Percentiles rank a stretch among this genome's conserved stretches.
phyloP scores from a whole-genome alignment of 1,140 invertebrate species.

The Meloidogyne chitwoodi region DNA sequence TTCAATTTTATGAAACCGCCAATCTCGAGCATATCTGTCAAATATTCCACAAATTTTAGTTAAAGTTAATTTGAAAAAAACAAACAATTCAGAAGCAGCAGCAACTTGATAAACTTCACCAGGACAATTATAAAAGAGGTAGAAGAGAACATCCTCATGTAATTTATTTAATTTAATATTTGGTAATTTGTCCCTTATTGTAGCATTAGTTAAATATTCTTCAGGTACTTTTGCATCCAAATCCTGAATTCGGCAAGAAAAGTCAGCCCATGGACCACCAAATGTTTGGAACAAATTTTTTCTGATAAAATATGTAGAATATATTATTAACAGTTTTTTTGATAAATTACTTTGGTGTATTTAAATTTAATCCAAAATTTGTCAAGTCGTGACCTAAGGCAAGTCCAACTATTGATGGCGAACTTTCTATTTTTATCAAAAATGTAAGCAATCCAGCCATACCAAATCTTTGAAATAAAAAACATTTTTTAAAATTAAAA shows the following conservation, averaged over 20 bases:
- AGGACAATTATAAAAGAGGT: constrained; percentile 97
- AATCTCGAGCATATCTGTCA: constrained; percentile 82
- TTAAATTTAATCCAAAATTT: constrained; percentile 91
- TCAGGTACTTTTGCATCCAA: constrained; percentile 90
- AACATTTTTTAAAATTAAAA: background rate
- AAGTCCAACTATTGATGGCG: constrained; percentile 70
- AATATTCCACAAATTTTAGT: background rate
- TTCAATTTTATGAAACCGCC: constrained; percentile 98
- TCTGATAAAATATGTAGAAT: constrained; percentile 29
- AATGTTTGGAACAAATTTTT: constrained; percentile 87
- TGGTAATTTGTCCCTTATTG: constrained; percentile 72
- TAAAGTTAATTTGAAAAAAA: constrained; percentile 8
- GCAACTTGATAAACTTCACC: constrained; percentile 93
- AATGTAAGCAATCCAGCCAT: constrained; percentile 95
- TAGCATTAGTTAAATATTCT: constrained; percentile 89
- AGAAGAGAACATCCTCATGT: constrained; percentile 97
- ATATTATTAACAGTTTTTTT: background rate
- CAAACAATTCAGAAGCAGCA: constrained; percentile 91
- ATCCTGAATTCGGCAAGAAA: constrained; percentile 92
- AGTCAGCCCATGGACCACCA: constrained; percentile 94
- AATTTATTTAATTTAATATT: constrained; percentile 90
- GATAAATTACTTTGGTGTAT: constrained; percentile 74
- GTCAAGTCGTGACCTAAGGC: constrained; percentile 94
- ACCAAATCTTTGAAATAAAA: constrained; percentile 78
- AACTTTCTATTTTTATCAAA: constrained; percentile 85